phyloP scores from a whole-genome alignment of 2,113 vertebrate species.

The Callipepla squamata region DNA sequence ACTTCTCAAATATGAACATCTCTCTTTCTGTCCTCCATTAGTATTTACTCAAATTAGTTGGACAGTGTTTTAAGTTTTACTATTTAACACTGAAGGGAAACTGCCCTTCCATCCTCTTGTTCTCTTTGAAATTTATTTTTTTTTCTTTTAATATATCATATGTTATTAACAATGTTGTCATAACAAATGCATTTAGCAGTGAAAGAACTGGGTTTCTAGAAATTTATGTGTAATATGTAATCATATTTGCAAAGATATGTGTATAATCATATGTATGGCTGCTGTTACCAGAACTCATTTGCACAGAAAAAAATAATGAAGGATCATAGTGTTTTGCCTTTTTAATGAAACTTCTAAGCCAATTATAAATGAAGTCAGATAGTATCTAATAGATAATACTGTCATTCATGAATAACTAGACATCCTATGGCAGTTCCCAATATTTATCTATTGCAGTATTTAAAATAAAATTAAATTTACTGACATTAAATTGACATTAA shows the following conservation, averaged over 20 bases:
- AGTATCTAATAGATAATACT: background rate
- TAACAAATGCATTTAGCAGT: background rate
- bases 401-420: background rate
- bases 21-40: background rate
- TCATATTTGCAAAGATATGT: background rate
- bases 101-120: background rate
- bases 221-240: background rate
- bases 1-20: background rate
- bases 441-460: background rate
- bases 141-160: background rate
- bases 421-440: background rate
- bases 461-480: background rate
- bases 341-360: background rate
- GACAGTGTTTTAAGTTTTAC: background rate
- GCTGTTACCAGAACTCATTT: background rate
- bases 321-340: background rate
- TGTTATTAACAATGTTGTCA: background rate
- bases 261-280: background rate
- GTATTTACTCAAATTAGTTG: background rate
- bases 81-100: slow-evolving; percentile 1
- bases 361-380: background rate
- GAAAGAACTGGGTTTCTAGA: background rate
- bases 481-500: background rate
- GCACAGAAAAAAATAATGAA: background rate
- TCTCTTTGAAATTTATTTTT: background rate